A percentile compares a stretch with the other conserved stretches of the same genome.
Evolutionary conservation across 2,888 invertebrate genomes (phyloP).

Genomic region (Sabatieria punctata): DNA sequence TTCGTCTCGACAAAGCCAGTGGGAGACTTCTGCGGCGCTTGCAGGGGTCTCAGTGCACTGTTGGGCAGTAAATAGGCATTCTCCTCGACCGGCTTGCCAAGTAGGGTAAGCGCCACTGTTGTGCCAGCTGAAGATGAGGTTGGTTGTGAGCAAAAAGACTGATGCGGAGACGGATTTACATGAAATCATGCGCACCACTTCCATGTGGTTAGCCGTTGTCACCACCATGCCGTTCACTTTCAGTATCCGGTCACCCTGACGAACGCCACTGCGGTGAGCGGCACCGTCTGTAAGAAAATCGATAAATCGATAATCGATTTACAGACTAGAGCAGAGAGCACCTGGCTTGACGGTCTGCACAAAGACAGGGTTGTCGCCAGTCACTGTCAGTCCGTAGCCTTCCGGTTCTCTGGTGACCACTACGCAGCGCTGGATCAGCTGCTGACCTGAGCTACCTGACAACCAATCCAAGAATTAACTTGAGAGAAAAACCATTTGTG

Average conservation of each 20-base stretch:
- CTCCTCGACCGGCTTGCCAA: background rate
- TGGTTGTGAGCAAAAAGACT: background rate
- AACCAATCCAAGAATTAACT: no score
- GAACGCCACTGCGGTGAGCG: constrained; percentile 35
- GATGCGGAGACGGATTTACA: constrained; percentile 41
- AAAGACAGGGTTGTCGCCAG: constrained; percentile 91
- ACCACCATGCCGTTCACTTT: constrained; percentile 77
- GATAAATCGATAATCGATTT: constrained; percentile 16
- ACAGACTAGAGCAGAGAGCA: constrained; percentile 24
- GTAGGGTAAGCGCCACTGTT: constrained; percentile 1
- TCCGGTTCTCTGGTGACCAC: constrained; percentile 65
- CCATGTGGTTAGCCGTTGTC: constrained; percentile 71
- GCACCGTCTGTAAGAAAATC: constrained; percentile 30
- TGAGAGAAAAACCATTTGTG: no score
- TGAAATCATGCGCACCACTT: constrained; percentile 85
- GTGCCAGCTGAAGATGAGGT: background rate
- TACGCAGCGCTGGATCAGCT: constrained; percentile 39
- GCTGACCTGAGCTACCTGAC: no score
- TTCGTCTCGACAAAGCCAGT: constrained; percentile 8
- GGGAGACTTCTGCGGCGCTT: no score
- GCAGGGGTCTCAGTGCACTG: no score
- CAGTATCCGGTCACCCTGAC: constrained; percentile 36
- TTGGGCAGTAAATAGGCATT: background rate
- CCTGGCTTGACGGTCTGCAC: constrained; percentile 86
- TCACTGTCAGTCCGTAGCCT: constrained; percentile 83